Evolutionary conservation across 2,888 invertebrate genomes (phyloP), one percentile per base, ranked within the genome.

Genomic region (Chaetogeoica ovagalla): DNA sequence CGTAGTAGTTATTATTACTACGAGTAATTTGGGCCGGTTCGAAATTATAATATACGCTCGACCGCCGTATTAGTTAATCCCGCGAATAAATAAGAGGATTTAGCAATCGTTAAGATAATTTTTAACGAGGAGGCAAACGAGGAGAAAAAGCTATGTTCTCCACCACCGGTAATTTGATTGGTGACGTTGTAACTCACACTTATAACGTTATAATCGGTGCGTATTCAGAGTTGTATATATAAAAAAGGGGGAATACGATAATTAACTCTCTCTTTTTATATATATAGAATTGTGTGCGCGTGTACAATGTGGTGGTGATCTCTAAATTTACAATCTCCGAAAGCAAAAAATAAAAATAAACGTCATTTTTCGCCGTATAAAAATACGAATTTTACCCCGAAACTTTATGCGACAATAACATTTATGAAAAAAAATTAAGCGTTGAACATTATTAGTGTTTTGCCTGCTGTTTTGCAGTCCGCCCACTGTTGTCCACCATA

Each of bases 131-230:
- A 0, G 62, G 60, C 69, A 30, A 30, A 30, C 1, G 30, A 30
- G 30, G 30, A 21, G 65, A 39, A 68, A 55, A 21, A 15, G 55
- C 43, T 23, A 30, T 5, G 48, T n/a, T 0, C 43, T 21, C 43
- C 55, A 59, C 48, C 21, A 4, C 30, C 57, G 6, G 4, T 48
- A 19, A 23, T 76, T 69, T 79, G 79, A 79, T 79, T 43, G 79
- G 79, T 79, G 79, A 79, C 79, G 70, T 63, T 71, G 71, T 79
- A 79, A 79, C 79, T 79, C 71, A 79, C 79, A 71, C 79, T 79
- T 79, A 30, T 30, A 79, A 79, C 79, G 79, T 62, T 79, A 30
- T 30, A 79, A 79, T 70, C 70, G 62, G 79, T 39, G 79, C 70
- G 55, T 63, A 70, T 43, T 9, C 1, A 43, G 9, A 43, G 30